Evolutionary conservation across 2,113 vertebrate species (phyloP), one percentile per base, ranked within the genome.

Genomic region (Microcebus griseorufus): DNA sequence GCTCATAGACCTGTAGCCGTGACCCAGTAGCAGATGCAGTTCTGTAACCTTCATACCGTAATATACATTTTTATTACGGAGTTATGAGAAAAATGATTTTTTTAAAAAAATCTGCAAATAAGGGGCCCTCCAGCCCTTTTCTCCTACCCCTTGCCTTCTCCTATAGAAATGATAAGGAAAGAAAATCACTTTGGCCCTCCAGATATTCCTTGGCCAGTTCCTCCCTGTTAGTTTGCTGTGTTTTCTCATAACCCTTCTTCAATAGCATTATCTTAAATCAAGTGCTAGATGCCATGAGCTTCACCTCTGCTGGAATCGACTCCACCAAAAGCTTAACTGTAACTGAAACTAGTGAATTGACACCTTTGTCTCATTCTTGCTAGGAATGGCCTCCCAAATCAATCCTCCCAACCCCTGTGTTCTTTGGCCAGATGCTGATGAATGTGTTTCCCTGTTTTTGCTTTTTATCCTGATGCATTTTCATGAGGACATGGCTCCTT

Each of bases 1-100:
- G 99, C 99, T 99, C 99, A 99, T 99, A 99, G 99, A 99, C 99
- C 99, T 99, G 99, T 99, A 99, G 99, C 99, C 97, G 99, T 99
- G 99, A 98, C 98, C 98, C 98, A 98, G 98, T 99, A 98, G 98
- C 99, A 98, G 98, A 98, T 22, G 98, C 98, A 98, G 98, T 99
- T 98, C 98, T 98, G 98, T 99, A 98, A 98, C 93, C 97, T 97
- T 97, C 97, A 97, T 98, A 98, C 98, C 98, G 92, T 98, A 98
- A 98, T 96, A 97, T 81, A 97, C 69, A 70, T 88, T 98, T 98
- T 96, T 97, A 58, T 98, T 97, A 98, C 95, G 98, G 98, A 98
- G 97, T 98, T 98, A 97, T 84, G 95, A 96, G 98, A 98, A 81
- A 60, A 98, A 98, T 83, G 97, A 97, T 97, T 98, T 98, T 95